Evolutionary conservation across 2,888 invertebrate species (phyloP).

Genomic region (Ormia ochracea): DNA sequence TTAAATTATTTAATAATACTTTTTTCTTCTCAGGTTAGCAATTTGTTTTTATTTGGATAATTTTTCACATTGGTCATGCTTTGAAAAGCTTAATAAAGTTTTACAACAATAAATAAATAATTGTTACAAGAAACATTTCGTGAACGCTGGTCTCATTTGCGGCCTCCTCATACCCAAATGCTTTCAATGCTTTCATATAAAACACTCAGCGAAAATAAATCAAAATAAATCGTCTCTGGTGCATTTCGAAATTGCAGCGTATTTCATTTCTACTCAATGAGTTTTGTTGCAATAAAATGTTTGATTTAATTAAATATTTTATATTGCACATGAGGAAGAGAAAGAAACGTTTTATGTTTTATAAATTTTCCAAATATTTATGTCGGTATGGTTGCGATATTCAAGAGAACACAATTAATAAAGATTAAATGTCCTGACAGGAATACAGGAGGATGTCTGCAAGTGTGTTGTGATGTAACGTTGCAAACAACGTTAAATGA

Average conservation of each 20-base stretch:
- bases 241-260: not conserved
- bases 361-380: constrained; percentile 4
- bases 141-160: not conserved
- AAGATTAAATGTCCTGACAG: too few species aligned
- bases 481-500: too few species aligned
- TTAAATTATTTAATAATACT: not conserved
- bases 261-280: not conserved
- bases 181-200: not conserved
- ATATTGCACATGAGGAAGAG: not conserved
- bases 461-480: too few species aligned
- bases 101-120: not conserved
- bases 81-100: not conserved
- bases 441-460: too few species aligned
- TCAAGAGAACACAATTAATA: not conserved
- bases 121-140: constrained; percentile 9
- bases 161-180: not conserved
- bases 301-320: not conserved
- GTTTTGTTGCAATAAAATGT: not conserved
- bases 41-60: constrained; percentile 1
- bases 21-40: not conserved
- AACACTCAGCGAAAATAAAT: not conserved
- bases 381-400: not conserved
- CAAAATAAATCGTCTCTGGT: not conserved
- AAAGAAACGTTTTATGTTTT: not conserved
- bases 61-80: constrained; percentile 24